phyloP scores from a whole-genome alignment of 2,888 invertebrate species.

The Serripes groenlandicus region DNA sequence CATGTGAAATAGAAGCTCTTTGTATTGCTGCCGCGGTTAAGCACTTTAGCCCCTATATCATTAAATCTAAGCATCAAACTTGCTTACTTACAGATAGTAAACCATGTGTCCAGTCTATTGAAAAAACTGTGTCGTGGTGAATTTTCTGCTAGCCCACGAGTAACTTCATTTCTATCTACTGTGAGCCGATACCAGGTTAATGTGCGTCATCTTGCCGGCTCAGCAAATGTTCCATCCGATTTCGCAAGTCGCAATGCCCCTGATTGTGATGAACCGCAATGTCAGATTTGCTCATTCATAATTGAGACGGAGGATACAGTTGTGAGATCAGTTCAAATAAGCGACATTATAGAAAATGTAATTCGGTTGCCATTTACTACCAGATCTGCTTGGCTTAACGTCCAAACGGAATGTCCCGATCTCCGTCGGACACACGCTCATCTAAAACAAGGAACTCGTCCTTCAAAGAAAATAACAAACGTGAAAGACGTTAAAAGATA shows the following conservation, averaged over 20 bases:
- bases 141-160: constrained; percentile 37
- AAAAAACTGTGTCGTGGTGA: constrained; percentile 31
- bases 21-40: constrained; percentile 11
- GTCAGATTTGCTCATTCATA: constrained; percentile 62
- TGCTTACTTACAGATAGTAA: constrained; percentile 31
- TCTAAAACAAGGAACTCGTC: too few species aligned
- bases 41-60: constrained; percentile 33
- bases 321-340: too few species aligned
- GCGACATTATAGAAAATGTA: too few species aligned
- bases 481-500: too few species aligned
- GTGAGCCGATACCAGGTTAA: constrained; percentile 27
- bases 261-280: constrained; percentile 49
- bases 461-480: too few species aligned
- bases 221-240: constrained; percentile 61
- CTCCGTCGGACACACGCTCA: too few species aligned
- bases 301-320: too few species aligned
- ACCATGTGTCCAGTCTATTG: constrained; percentile 46
- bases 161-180: constrained; percentile 38
- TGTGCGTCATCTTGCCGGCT: constrained; percentile 34
- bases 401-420: too few species aligned
- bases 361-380: too few species aligned
- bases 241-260: constrained; percentile 60
- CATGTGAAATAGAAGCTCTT: constrained; percentile 21
- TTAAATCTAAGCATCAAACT: constrained; percentile 18
- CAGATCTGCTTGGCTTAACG: too few species aligned